Percentiles rank a stretch among this genome's conserved stretches.
Conservation (phyloP, 2,888 invertebrate species). For the Epinotia bilunana region DNA sequence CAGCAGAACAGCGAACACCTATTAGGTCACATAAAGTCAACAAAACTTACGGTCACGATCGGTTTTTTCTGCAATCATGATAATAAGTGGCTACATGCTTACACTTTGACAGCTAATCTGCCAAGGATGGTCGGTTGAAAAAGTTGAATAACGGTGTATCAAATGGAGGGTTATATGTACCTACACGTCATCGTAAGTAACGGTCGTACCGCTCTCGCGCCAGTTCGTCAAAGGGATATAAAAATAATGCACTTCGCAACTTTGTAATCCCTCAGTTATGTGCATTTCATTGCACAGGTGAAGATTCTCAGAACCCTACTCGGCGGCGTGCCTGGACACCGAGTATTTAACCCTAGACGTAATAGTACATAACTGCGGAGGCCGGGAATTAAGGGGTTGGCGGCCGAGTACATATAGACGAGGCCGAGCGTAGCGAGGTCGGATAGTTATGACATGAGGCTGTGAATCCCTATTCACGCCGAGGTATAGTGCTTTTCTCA, state of each 20-base stretch:
- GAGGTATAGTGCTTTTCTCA: no score
- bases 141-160: conserved; percentile 36
- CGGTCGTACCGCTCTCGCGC: neutral
- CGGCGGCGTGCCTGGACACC: no score
- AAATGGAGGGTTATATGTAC: conserved; percentile 10
- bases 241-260: conserved; percentile 31
- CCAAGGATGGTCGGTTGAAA: conserved; percentile 34
- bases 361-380: no score
- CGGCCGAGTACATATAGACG: no score
- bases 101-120: conserved; percentile 41
- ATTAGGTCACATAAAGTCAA: conserved; percentile 38
- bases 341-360: no score
- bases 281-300: no score
- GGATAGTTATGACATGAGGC: no score
- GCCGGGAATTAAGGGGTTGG: no score
- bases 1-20: conserved; percentile 12
- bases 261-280: neutral
- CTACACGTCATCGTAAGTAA: conserved; percentile 3
- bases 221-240: conserved; percentile 8
- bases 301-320: no score
- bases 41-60: conserved; percentile 32
- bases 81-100: conserved; percentile 39
- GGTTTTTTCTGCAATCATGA: conserved; percentile 33
- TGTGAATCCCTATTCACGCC: no score
- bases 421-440: no score